phyloP scores from a whole-genome alignment of 2,797 vertebrate genomes.

The Pygocentrus nattereri region DNA sequence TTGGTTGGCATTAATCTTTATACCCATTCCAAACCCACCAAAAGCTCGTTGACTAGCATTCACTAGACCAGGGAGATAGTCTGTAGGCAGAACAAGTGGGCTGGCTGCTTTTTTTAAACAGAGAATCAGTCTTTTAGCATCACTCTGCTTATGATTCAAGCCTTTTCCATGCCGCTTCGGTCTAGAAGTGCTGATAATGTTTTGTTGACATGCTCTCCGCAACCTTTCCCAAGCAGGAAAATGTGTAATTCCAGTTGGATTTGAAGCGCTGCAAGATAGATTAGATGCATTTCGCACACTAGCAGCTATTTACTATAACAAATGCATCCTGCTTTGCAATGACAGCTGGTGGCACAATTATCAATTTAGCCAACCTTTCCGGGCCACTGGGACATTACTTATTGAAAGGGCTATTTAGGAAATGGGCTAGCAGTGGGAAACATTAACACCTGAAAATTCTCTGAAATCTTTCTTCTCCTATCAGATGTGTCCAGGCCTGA shows the following conservation, averaged over 20 bases:
- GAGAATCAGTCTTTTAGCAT: constrained; percentile 11
- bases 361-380: constrained; percentile 61
- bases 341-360: constrained; percentile 50
- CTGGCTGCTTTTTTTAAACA: background rate
- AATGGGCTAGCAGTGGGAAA: constrained; percentile 58
- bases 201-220: background rate
- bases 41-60: background rate
- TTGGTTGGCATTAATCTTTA: constrained; percentile 16
- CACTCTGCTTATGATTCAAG: background rate
- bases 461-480: background rate
- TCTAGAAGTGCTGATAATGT: background rate
- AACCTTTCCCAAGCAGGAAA: constrained; percentile 3
- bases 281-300: constrained; percentile 34
- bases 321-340: constrained; percentile 57
- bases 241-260: constrained; percentile 11
- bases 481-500: background rate
- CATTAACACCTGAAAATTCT: background rate
- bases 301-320: constrained; percentile 67
- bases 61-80: background rate
- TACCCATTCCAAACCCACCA: constrained; percentile 18
- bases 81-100: background rate
- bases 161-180: background rate
- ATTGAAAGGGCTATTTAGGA: constrained; percentile 61
- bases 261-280: constrained; percentile 20
- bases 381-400: constrained; percentile 29